Evolutionary conservation across 30 jellyfish, hydroid and myxozoan species (phyloP).

Genomic region (Hydra vulgaris): DNA sequence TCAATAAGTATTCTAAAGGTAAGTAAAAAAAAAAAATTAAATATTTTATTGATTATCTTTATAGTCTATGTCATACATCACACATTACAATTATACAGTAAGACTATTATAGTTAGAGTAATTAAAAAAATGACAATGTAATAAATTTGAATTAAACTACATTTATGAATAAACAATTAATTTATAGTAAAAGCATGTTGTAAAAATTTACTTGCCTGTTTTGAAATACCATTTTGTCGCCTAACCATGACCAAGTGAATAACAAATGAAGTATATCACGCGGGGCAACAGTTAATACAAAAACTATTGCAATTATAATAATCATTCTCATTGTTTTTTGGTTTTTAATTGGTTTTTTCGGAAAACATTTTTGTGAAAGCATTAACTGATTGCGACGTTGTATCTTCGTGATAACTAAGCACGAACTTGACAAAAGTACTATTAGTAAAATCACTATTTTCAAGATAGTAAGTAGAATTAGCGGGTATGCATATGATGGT

Average conservation of each 20-base stretch:
- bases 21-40: too few relatives aligned
- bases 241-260: constrained; percentile 44
- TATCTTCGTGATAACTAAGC: constrained; percentile 4
- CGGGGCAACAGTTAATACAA: constrained; percentile 47
- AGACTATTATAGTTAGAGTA: too few relatives aligned
- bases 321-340: constrained; percentile 34
- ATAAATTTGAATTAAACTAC: too few relatives aligned
- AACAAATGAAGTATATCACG: constrained; percentile 52
- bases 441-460: constrained; percentile 25
- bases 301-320: constrained; percentile 31
- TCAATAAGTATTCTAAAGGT: too few relatives aligned
- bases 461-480: constrained; percentile 9
- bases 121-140: too few relatives aligned
- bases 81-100: too few relatives aligned
- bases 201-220: too few relatives aligned
- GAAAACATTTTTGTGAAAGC: background rate
- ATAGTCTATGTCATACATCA: too few relatives aligned
- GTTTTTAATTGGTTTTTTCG: constrained; percentile 2
- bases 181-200: too few relatives aligned
- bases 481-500: constrained; percentile 38
- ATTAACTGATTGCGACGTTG: constrained; percentile 1
- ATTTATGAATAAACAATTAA: too few relatives aligned
- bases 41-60: too few relatives aligned
- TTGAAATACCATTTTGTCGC: too few relatives aligned
- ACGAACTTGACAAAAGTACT: constrained; percentile 30